Base-by-base conservation (phyloP, 2,888 invertebrate genomes). In the Anodontia alba region DNA sequence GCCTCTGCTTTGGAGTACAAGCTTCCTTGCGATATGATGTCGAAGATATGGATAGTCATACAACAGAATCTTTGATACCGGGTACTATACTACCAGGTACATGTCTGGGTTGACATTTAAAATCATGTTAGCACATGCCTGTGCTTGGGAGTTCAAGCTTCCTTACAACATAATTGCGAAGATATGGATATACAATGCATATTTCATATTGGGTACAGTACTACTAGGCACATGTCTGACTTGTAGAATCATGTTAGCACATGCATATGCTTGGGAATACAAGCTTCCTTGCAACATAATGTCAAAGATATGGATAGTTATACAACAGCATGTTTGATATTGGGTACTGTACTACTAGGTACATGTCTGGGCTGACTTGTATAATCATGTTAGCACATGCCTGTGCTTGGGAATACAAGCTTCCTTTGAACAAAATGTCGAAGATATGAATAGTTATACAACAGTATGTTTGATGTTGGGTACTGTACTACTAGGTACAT, bases 71-170 rank as follows among this genome's bases (percentile, higher is more conserved):
- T n/a, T 8, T n/a, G 57, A 57, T 23, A 26, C 1, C 5, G 26
- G 2, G 29, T 8, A 57, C 2, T 57, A 15, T 26, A 23, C 23
- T 57, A 7, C 57, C 57, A 26, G 23, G 57, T 57, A 57, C 57
- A 5, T 23, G 57, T n/a, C 26, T 57, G 57, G 5, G 57, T 26
- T 57, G 29, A 57, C 57, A 7, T 57, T 5, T 29, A 8, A 57
- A 29, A 23, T n/a, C 26, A 38, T 57, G 57, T 57, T 57, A 57
- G 57, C 57, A 57, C 57, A 57, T 57, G 57, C 57, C 57, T 57
- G 57, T 57, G 57, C 57, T 57, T 57, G 57, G 57, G 57, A 57
- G 23, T 5, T 23, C 57, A 57, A 3, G 5, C 20, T n/a, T 49
- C 3, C 29, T 7, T 8, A 26, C 23, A 29, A 23, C 29, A 26